phyloP scores from a whole-genome alignment of 30 jellyfish, hydroid and myxozoan genomes.

The Cassiopea xamachana region DNA sequence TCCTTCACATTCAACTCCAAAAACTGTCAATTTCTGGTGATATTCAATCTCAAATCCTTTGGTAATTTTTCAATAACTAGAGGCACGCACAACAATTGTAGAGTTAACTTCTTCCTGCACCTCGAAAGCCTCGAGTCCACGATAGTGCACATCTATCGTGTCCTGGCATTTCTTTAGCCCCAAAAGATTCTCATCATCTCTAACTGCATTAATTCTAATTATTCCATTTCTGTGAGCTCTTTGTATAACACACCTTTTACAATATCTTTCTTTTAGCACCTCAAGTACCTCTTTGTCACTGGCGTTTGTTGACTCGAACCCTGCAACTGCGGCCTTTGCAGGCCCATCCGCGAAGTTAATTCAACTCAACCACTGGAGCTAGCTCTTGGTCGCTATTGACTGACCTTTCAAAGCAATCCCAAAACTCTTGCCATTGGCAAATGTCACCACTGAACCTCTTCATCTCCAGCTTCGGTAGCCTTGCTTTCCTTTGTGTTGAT shows the following conservation, averaged over 20 bases:
- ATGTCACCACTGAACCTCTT: constrained; percentile 3
- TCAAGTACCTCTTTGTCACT: constrained; percentile 42
- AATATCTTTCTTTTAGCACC: constrained; percentile 47
- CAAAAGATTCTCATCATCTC: constrained; percentile 29
- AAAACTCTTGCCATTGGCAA: constrained; percentile 46
- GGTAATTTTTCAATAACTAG: constrained; percentile 8
- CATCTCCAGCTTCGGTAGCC: constrained; percentile 17
- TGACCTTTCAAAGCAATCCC: constrained; percentile 37
- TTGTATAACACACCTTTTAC: constrained; percentile 34
- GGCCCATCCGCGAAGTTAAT: constrained; percentile 21
- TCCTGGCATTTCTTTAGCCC: constrained; percentile 25
- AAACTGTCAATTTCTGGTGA: constrained; percentile 29
- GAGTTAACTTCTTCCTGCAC: neutral
- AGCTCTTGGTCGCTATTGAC: constrained; percentile 18
- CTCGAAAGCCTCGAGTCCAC: constrained; percentile 46
- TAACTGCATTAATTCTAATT: constrained; percentile 17
- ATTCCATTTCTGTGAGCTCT: constrained; percentile 20
- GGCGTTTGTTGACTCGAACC: constrained; percentile 38
- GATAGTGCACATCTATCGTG: constrained; percentile 31
- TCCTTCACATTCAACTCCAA: constrained; percentile 50
- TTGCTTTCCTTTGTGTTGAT: neutral
- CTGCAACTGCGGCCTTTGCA: constrained; percentile 38
- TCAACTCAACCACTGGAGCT: constrained; percentile 6
- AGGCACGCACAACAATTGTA: constrained; percentile 34
- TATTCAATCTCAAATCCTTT: constrained; percentile 14